Evolutionary conservation across 1,140 invertebrate genomes (phyloP).

Genomic region (Cyclargus thomasi): DNA sequence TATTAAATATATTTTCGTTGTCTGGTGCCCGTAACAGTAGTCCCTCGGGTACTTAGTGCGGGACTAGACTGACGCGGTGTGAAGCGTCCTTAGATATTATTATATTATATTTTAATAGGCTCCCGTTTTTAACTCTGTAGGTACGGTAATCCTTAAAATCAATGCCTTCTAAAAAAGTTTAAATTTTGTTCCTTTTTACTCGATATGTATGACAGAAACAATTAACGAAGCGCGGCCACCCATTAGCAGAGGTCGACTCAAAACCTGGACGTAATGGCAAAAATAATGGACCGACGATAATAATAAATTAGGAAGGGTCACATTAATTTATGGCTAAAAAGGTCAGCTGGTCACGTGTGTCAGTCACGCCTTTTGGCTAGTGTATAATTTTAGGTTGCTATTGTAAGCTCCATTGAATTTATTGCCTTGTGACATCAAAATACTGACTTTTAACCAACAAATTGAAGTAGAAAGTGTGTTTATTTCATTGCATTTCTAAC

Average conservation of each 20-base stretch:
- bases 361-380: not conserved
- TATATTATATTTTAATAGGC: no score
- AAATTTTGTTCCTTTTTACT: not conserved
- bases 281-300: not conserved
- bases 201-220: not conserved
- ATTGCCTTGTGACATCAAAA: not conserved
- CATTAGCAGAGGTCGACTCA: not conserved
- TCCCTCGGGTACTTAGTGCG: no score
- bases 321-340: not conserved
- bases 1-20: no score
- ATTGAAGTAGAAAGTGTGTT: no score
- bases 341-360: not conserved
- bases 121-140: no score
- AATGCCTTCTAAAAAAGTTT: not conserved
- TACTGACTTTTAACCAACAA: no score
- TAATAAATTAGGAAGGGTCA: constrained; percentile 3
- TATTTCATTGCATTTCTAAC: no score
- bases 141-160: no score
- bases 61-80: no score
- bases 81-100: no score
- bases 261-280: not conserved
- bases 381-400: not conserved
- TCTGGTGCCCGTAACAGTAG: no score
- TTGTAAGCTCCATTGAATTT: not conserved
- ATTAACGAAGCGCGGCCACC: not conserved